These are phyloP conservation scores for Triplophysa rosa DNA, from an alignment of 2,113 vertebrate genomes.

Conservation along the genomic window DNA sequence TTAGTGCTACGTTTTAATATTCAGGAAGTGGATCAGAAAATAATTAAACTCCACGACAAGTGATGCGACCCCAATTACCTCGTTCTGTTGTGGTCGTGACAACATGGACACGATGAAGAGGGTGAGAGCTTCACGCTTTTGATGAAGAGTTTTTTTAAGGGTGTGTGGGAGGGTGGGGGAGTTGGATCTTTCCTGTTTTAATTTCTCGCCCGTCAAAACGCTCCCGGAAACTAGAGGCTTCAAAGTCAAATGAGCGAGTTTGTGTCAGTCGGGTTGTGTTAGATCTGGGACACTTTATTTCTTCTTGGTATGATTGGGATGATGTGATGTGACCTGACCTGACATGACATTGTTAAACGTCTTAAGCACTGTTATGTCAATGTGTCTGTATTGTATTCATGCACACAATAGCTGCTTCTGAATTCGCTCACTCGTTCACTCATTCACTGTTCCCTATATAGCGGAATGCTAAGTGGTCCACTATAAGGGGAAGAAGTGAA, in stretches of 20 bases:
- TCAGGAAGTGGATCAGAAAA: slow-evolving; percentile 60
- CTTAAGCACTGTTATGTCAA: background rate
- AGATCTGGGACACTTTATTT: slow-evolving; percentile 22
- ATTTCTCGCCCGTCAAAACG: slow-evolving; percentile 1
- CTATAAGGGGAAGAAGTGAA: too few species aligned
- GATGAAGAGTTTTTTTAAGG: slow-evolving; percentile 8
- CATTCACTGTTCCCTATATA: too few species aligned
- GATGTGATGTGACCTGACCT: background rate
- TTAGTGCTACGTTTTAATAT: slow-evolving; percentile 58
- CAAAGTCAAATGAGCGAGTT: background rate
- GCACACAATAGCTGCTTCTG: too few species aligned
- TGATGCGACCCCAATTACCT: slow-evolving; percentile 67
- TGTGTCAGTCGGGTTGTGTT: slow-evolving; percentile 6
- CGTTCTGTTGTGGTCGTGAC: slow-evolving; percentile 27
- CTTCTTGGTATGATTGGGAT: slow-evolving; percentile 27
- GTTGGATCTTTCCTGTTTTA: slow-evolving; percentile 12
- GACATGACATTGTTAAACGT: slow-evolving; percentile 7
- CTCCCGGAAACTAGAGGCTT: slow-evolving; percentile 2
- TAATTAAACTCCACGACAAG: slow-evolving; percentile 65
- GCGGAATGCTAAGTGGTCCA: too few species aligned
- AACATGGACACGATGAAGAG: slow-evolving; percentile 27
- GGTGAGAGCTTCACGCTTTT: background rate
- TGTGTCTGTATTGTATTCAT: background rate
- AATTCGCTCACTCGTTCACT: too few species aligned
- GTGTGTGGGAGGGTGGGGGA: background rate